Conservation (phyloP, 2,113 vertebrate species). For the Oophaga pumilio region DNA sequence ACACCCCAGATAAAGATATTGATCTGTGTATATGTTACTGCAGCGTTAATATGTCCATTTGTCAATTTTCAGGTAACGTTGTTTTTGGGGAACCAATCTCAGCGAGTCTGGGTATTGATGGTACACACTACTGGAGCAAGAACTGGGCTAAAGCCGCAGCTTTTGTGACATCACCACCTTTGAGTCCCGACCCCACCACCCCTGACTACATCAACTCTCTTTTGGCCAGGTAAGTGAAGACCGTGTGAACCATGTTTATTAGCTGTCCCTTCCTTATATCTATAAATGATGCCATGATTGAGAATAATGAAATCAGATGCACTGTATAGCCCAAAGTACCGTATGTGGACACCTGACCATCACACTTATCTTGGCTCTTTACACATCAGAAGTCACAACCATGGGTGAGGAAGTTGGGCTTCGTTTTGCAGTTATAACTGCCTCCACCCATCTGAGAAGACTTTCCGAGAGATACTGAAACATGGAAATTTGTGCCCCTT, state of each 20-base stretch:
- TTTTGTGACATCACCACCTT: conserved; percentile 92
- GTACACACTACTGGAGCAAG: conserved; percentile 99
- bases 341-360: too few relatives aligned
- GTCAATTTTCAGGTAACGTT: conserved; percentile 81
- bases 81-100: conserved; percentile 97
- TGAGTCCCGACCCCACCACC: conserved; percentile 95
- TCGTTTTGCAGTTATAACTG: too few relatives aligned
- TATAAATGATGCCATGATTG: too few relatives aligned
- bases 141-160: conserved; percentile 98
- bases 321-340: too few relatives aligned
- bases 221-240: conserved; percentile 82
- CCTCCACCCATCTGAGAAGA: too few relatives aligned
- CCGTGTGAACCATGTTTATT: background rate
- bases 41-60: background rate
- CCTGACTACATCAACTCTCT: conserved; percentile 96
- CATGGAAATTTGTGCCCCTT: too few relatives aligned
- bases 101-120: conserved; percentile 92
- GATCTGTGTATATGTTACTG: background rate
- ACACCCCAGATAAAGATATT: background rate
- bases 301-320: too few relatives aligned
- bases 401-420: too few relatives aligned
- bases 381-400: too few relatives aligned
- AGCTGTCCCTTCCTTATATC: background rate
- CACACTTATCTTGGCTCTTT: too few relatives aligned
- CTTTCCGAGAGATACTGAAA: too few relatives aligned